Percentiles rank a stretch among this genome's conserved stretches.
phyloP scores from a whole-genome alignment of 2,888 invertebrate species.

The Hirtodrosophila confusa region DNA sequence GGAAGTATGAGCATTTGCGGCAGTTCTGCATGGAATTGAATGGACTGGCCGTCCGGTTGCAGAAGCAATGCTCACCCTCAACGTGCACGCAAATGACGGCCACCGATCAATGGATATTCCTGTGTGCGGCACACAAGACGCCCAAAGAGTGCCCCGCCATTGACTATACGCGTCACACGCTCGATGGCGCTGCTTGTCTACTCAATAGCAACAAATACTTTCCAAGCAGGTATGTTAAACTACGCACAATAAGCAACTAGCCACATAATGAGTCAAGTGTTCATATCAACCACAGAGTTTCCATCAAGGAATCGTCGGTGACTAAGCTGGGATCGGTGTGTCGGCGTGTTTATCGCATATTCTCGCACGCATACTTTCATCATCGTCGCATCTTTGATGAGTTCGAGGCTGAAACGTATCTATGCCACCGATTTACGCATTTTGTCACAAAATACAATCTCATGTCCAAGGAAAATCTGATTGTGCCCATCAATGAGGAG shows the following conservation, averaged over 20 bases:
- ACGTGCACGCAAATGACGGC: conserved; percentile 99
- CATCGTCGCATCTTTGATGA: conserved; percentile 98
- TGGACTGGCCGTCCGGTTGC: conserved; percentile 97
- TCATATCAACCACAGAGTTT: conserved; percentile 89
- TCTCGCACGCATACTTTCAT: conserved; percentile 99
- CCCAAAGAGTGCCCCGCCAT: conserved; percentile 99
- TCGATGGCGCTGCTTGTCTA: conserved; percentile 99
- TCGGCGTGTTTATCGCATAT: conserved; percentile 98
- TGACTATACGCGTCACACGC: conserved; percentile 98
- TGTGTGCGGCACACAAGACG: conserved; percentile 99
- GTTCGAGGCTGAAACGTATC: conserved; percentile 97
- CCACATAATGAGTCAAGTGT: conserved; percentile 52
- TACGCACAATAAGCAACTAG: conserved; percentile 10
- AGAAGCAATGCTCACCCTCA: conserved; percentile 98
- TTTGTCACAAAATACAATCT: conserved; percentile 99
- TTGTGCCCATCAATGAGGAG: conserved; percentile 97
- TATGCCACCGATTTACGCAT: conserved; percentile 97
- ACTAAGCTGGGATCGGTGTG: conserved; percentile 99
- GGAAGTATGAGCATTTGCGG: conserved; percentile 99
- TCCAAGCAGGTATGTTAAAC: conserved; percentile 93
- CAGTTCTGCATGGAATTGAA: conserved; percentile 99
- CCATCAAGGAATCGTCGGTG: conserved; percentile 99
- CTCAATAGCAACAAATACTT: conserved; percentile 99
- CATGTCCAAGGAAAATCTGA: conserved; percentile 99
- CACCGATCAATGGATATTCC: conserved; percentile 99